These are phyloP conservation scores for Okamejei kenojei DNA, from an alignment of 2,797 vertebrate species.

Conservation along the genomic window DNA sequence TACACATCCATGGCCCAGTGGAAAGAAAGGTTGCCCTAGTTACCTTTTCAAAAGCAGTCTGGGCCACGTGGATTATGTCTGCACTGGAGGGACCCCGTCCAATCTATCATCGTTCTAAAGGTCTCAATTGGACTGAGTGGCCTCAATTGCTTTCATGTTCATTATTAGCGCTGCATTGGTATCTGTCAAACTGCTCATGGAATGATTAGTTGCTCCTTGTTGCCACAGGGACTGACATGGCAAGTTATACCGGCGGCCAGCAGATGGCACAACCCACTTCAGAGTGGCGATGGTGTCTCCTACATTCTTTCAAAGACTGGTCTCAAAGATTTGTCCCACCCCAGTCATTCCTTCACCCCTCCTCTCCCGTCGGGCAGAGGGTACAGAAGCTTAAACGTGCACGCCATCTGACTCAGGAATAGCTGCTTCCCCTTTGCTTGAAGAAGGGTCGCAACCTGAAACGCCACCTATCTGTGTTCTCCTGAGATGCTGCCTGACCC, in stretches of 20 bases:
- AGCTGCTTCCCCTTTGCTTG: no score
- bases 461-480: no score
- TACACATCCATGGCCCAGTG: neutral
- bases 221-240: neutral
- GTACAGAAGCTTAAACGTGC: no score
- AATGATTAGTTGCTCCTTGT: neutral
- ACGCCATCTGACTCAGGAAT: no score
- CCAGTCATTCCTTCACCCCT: no score
- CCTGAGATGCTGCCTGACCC: no score
- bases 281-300: neutral
- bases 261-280: constrained; percentile 5
- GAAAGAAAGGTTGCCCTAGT: neutral
- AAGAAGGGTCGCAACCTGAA: no score
- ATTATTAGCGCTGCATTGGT: neutral
- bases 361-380: no score
- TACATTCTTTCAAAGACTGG: no score
- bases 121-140: neutral
- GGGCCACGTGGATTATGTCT: neutral
- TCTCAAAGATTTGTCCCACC: no score
- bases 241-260: neutral
- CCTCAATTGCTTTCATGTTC: neutral
- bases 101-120: neutral
- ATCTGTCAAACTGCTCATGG: neutral
- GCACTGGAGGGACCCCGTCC: neutral
- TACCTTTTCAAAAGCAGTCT: neutral